A percentile compares a stretch with the other conserved stretches of the same genome.
Conservation (phyloP, 2,888 invertebrate species). For the Ormyrus nitidulus region DNA sequence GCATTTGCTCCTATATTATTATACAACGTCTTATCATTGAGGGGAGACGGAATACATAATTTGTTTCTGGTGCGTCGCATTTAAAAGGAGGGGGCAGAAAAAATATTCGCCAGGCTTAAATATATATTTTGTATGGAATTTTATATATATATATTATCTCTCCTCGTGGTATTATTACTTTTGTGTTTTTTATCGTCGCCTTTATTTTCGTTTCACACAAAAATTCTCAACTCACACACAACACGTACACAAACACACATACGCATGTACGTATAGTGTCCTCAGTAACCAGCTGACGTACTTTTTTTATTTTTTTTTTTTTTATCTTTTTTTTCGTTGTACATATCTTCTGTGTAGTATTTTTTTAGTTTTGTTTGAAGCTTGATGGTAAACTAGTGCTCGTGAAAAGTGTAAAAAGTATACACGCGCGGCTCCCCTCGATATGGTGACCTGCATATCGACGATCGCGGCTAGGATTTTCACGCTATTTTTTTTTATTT, state of each 20-base stretch:
- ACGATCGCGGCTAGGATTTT: conserved; percentile 5
- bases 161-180: background rate
- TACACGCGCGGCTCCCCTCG: conserved; percentile 17
- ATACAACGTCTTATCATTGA: background rate
- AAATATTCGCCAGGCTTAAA: conserved; percentile 23
- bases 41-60: background rate
- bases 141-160: conserved; percentile 6
- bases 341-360: conserved; percentile 9
- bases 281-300: background rate
- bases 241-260: conserved; percentile 15
- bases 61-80: conserved; percentile 3
- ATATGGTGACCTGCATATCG: conserved; percentile 31
- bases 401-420: conserved; percentile 58
- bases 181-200: background rate
- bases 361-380: background rate
- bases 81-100: background rate
- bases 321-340: conserved; percentile 48
- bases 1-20: conserved; percentile 13
- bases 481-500: conserved; percentile 12
- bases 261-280: conserved; percentile 18
- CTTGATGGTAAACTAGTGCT: conserved; percentile 26
- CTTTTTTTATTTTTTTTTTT: conserved; percentile 11
- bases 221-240: conserved; percentile 10
- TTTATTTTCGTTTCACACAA: background rate
- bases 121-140: background rate